Evolutionary conservation across 2,113 vertebrate species (phyloP).

Genomic region (Chelonoidis abingdonii): DNA sequence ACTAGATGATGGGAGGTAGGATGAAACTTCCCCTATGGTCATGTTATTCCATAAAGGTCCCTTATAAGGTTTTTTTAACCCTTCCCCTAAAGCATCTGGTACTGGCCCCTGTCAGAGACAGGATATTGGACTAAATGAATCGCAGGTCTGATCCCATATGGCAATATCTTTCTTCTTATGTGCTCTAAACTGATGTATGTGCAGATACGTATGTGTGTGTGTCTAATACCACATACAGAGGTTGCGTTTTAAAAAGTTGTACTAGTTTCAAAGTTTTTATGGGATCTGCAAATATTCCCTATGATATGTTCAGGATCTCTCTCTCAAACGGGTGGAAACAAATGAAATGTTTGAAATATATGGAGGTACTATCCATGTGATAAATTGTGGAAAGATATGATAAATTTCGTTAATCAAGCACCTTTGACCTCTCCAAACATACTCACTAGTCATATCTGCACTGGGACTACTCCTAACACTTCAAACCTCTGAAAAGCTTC

Average conservation of each 20-base stretch:
- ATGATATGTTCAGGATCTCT: neutral
- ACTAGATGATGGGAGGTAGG: conserved; percentile 7
- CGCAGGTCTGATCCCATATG: fast-evolving
- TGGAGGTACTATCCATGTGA: neutral
- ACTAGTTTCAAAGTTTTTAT: neutral
- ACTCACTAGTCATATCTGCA: neutral
- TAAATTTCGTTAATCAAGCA: conserved; percentile 46
- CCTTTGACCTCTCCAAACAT: conserved; percentile 32
- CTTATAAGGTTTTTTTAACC: neutral
- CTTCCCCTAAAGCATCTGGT: neutral
- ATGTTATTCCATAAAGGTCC: conserved; percentile 14
- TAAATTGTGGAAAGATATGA: conserved; percentile 25
- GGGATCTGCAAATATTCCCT: neutral
- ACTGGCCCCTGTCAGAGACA: neutral
- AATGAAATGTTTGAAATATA: neutral
- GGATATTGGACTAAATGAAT: neutral
- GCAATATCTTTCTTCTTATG: neutral
- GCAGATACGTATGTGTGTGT: neutral
- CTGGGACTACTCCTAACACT: neutral
- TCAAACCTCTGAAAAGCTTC: neutral
- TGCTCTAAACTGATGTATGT: neutral
- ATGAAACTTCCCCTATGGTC: neutral
- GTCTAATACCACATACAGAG: neutral
- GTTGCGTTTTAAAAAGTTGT: neutral
- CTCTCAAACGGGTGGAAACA: neutral